phyloP scores from a whole-genome alignment of 2,113 vertebrate species.

The Poeciliopsis turrubarensis region DNA sequence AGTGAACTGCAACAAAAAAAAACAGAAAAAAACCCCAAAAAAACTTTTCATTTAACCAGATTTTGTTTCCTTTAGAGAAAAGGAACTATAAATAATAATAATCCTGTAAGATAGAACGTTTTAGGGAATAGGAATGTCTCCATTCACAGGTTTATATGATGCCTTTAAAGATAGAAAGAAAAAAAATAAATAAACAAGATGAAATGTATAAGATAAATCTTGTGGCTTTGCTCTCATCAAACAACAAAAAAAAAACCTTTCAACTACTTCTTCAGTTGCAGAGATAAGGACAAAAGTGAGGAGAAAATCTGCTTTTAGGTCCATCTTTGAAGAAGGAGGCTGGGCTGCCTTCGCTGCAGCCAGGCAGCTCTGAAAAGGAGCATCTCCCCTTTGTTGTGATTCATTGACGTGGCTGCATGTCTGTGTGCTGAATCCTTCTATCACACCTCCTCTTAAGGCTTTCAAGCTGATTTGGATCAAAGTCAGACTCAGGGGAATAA shows the following conservation, averaged over 20 bases:
- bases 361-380: slow-evolving; percentile 40
- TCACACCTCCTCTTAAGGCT: slow-evolving; percentile 68
- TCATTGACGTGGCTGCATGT: slow-evolving; percentile 17
- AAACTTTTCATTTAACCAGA: background rate
- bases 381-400: slow-evolving; percentile 49
- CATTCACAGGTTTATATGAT: background rate
- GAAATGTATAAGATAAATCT: background rate
- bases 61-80: background rate
- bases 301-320: slow-evolving; percentile 24
- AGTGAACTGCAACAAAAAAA: background rate
- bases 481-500: slow-evolving; percentile 66
- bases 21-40: background rate
- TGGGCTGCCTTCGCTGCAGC: slow-evolving; percentile 34
- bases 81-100: background rate
- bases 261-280: background rate
- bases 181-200: slow-evolving; percentile 5
- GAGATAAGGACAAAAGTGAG: background rate
- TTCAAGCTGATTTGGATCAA: slow-evolving; percentile 74
- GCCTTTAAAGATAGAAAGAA: background rate
- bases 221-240: background rate
- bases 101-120: background rate
- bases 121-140: background rate
- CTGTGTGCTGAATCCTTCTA: slow-evolving; percentile 56
- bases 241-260: slow-evolving; percentile 9
- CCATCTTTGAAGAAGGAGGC: slow-evolving; percentile 60